These are phyloP conservation scores for Chlamydotis undulata DNA, from an alignment of 2,113 vertebrate genomes.

Conservation along the genomic window DNA sequence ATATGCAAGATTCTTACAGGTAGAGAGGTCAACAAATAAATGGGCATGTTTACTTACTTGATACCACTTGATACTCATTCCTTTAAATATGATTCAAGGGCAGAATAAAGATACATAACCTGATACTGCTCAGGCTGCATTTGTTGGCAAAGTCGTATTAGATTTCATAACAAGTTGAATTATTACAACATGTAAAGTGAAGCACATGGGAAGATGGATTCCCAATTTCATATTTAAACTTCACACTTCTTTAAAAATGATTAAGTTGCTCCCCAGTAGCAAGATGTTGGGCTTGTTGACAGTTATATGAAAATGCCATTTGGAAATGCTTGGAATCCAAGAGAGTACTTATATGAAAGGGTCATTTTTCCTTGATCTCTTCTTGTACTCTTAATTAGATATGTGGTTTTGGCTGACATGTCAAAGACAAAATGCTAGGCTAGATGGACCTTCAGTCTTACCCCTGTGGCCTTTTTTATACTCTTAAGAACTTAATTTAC, in stretches of 20 bases:
- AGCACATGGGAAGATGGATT: background rate
- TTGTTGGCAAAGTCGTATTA: background rate
- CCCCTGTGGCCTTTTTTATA: accelerated
- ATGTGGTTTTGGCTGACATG: background rate
- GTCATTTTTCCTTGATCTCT: background rate
- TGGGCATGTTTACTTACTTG: background rate
- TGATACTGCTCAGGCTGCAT: background rate
- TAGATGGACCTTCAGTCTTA: background rate
- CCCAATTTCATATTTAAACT: background rate
- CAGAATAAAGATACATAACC: background rate
- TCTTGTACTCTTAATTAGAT: background rate
- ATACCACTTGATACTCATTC: background rate
- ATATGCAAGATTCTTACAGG: background rate
- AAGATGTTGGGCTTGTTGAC: background rate
- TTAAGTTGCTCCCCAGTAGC: background rate
- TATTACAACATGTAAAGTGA: background rate
- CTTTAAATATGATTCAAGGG: background rate
- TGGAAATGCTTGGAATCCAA: background rate
- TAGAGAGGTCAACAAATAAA: background rate
- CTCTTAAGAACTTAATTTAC: background rate
- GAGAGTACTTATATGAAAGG: background rate
- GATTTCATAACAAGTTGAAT: background rate
- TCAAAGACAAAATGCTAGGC: background rate
- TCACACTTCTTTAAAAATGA: background rate
- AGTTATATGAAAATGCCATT: background rate